Percentiles rank a stretch among this genome's conserved stretches.
Conservation (phyloP, 2,888 invertebrate genomes). For the Chironomus tentans region DNA sequence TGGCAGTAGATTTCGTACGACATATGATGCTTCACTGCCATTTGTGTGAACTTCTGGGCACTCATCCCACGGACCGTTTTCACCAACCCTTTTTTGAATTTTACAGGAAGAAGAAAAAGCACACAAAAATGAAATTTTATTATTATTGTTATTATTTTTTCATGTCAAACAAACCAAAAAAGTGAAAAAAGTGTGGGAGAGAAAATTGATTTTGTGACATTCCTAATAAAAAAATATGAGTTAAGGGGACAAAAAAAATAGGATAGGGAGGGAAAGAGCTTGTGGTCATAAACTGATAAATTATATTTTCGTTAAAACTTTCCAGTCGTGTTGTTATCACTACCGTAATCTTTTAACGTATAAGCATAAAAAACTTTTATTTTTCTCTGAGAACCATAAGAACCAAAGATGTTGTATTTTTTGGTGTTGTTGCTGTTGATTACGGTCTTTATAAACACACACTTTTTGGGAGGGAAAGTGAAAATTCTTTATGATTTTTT, state of each 20-base stretch:
- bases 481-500: background rate
- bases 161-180: background rate
- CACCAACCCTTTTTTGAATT: slow-evolving; percentile 49
- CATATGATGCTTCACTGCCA: slow-evolving; percentile 55
- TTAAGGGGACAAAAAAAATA: background rate
- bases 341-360: background rate
- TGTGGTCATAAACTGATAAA: slow-evolving; percentile 14
- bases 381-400: background rate
- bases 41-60: slow-evolving; percentile 52
- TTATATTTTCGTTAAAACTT: slow-evolving; percentile 18
- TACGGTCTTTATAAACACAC: background rate
- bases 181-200: background rate
- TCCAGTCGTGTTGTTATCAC: slow-evolving; percentile 11
- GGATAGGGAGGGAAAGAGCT: background rate
- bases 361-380: slow-evolving; percentile 2
- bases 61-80: slow-evolving; percentile 58
- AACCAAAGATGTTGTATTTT: background rate
- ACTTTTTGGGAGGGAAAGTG: too few species aligned
- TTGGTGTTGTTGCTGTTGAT: background rate
- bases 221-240: background rate
- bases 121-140: background rate
- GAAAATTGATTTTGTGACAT: slow-evolving; percentile 3
- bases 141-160: background rate
- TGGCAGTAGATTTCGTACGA: slow-evolving; percentile 56
- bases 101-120: background rate